Evolutionary conservation across 1,140 invertebrate species (phyloP), one percentile per base, ranked within the genome.

Genomic region (Aphaenogaster floridana): DNA sequence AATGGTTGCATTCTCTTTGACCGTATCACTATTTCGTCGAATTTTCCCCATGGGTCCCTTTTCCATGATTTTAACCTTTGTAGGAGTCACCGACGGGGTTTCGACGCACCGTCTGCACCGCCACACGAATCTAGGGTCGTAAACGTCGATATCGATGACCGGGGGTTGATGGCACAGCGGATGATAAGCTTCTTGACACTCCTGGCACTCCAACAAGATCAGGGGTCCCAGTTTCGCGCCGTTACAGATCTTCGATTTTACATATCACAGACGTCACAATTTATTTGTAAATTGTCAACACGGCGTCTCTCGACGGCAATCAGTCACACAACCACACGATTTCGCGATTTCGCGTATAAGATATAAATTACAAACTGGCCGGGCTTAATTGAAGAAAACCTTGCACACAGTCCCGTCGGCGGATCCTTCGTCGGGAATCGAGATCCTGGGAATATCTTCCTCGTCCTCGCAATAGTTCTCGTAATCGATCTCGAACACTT

Each of bases 391-490:
- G 13, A 79, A 34, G 39, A 66, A 36, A 64, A 94, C 93, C 92
- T 92, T 93, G 89, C 93, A 93, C 2, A 91, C 36, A 13, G 69
- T 81, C 8, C 72, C 86, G n/a, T 94, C 92, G 42, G 13, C 79
- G 1, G 83, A 87, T 59, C 68, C 93, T 77, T 93, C 92, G 57
- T 94, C 93, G 11, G 94, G 94, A 68, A 94, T 94, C n/a, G 93
- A 94, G 76, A 94, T 94, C 36, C 89, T 92, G 5, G 94, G 94
- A 17, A 94, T 78, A 7, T 91, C 45, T 0, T 84, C n/a, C 0
- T 86, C 88, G 9, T 91, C 90, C n/a, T 90, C 92, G 50, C n/a
- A 71, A 2, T 39, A 86, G 11, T 86, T 89, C 2, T 87, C 87
- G 8, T 83, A 63, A n/a, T 90, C 61, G 11, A 77, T 52, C 21